These are phyloP conservation scores for Lycaon pictus DNA, from an alignment of 2,113 vertebrate species.

Conservation along the genomic window DNA sequence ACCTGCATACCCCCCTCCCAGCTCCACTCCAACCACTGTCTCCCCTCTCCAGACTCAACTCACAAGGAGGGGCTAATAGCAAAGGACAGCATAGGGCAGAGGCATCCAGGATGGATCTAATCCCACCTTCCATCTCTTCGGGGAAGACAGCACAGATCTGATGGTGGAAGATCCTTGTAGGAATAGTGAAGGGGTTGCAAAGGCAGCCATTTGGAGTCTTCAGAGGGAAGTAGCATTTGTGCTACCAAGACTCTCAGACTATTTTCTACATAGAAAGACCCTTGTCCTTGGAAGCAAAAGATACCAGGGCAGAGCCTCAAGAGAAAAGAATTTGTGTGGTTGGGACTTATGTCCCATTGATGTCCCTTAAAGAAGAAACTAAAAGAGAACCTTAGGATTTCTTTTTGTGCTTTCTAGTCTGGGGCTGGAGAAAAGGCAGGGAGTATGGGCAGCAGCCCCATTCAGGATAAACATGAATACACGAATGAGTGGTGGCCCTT, in stretches of 20 bases:
- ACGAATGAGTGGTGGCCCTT: neutral
- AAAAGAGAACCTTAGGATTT: neutral
- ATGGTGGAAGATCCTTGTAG: neutral
- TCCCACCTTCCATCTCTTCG: neutral
- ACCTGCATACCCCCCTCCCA: neutral
- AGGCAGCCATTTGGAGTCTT: neutral
- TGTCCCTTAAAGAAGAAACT: neutral
- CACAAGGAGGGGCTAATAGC: neutral
- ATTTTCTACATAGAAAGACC: neutral
- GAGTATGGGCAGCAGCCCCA: neutral
- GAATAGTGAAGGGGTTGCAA: neutral
- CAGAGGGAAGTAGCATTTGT: neutral
- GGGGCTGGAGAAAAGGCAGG: neutral
- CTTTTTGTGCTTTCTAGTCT: neutral
- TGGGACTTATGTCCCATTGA: neutral
- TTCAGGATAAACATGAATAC: accelerated
- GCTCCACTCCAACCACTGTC: no score
- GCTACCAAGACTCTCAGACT: neutral
- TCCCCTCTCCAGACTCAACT: neutral
- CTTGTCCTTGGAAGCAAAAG: neutral
- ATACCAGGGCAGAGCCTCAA: neutral
- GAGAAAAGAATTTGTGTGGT: neutral
- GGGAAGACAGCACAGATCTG: neutral
- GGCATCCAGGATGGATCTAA: neutral
- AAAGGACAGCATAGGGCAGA: neutral